Base-by-base conservation (phyloP, 2,888 invertebrate genomes). In the Machimus rusticus region DNA sequence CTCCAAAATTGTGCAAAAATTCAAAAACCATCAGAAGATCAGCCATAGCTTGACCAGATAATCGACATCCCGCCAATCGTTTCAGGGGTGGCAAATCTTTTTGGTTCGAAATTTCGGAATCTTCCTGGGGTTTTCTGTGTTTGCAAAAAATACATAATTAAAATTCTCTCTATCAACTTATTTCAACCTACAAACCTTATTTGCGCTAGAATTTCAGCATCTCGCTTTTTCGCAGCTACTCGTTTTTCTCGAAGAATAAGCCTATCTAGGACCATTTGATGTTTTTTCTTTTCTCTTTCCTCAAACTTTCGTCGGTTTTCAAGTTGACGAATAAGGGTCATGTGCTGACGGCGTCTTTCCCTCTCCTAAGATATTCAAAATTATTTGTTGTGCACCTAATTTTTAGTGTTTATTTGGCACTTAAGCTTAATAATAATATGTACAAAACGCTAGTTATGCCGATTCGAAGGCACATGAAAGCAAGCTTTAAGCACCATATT, bases 1-100 rank as follows among this genome's bases (percentile, higher is more conserved):
- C 97, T 84, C 98, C 98, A 91, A 99, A 99, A 93, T 98, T 99
- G 91, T 98, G 97, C 89, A 99, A 94, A 92, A 99, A 99, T 93
- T 99, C 99, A 91, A 97, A 97, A n/a, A 98, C 96, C 96, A 99
- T 99, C 31, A 99, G 94, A 74, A 97, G 94, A 92, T 99, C 97
- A 0, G 97, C 96, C 94, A 98, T 97, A 0, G 98, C 98, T 91
- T 97, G 96, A 0, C 98, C 98, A 0, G 97, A 94, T 85, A 99
- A 93, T 91, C 95, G 95, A 87, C 97, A 93, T 1, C 97, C 97
- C 0, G 96, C 95, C 90, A 99, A 95, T 89, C 98, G 94, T 87
- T 95, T 95, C 86, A 97, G 93, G 4, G 94, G 94, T 0, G 97
- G 97, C 89, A 97, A 93, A 0, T 95, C 93, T 91, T 95, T 94